phyloP scores from a whole-genome alignment of 2,888 invertebrate species.

The Branchellion lobata region DNA sequence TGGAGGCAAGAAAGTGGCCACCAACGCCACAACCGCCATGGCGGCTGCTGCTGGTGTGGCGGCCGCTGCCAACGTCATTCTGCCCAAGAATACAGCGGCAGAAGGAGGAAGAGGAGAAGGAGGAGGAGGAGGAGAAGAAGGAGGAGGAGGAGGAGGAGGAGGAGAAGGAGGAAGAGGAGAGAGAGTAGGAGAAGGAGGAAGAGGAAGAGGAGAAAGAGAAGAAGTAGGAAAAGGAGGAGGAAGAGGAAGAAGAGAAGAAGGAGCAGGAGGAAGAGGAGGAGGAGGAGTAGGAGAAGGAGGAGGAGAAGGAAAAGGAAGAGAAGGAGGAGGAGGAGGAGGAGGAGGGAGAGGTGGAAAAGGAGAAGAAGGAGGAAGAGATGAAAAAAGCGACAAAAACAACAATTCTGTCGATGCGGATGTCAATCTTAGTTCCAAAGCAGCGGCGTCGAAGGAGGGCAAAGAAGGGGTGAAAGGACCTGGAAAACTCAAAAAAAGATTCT shows the following conservation, averaged over 20 bases:
- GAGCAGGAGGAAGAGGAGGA: too few species aligned
- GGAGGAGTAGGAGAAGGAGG: too few species aligned
- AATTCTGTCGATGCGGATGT: not conserved
- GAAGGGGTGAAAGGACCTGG: not conserved
- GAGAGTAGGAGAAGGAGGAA: too few species aligned
- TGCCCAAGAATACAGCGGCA: not conserved
- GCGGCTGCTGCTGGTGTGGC: conserved; percentile 11
- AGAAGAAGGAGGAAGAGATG: too few species aligned
- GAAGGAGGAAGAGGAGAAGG: not conserved
- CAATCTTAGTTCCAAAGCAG: not conserved
- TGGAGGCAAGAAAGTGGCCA: not conserved
- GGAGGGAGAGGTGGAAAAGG: too few species aligned
- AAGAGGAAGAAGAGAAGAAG: too few species aligned
- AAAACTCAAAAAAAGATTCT: not conserved
- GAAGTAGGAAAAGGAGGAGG: too few species aligned
- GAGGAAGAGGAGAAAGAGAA: too few species aligned
- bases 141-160: not conserved
- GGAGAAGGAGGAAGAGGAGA: not conserved
- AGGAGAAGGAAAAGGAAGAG: too few species aligned
- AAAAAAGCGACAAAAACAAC: not conserved
- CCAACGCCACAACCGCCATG: conserved; percentile 15
- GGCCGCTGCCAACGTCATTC: not conserved
- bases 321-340: too few species aligned
- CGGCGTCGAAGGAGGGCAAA: not conserved
- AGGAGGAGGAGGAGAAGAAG: not conserved